These are phyloP conservation scores for Dicerorhinus sumatrensis DNA, from an alignment of 2,113 vertebrate genomes.

Conservation along the genomic window DNA sequence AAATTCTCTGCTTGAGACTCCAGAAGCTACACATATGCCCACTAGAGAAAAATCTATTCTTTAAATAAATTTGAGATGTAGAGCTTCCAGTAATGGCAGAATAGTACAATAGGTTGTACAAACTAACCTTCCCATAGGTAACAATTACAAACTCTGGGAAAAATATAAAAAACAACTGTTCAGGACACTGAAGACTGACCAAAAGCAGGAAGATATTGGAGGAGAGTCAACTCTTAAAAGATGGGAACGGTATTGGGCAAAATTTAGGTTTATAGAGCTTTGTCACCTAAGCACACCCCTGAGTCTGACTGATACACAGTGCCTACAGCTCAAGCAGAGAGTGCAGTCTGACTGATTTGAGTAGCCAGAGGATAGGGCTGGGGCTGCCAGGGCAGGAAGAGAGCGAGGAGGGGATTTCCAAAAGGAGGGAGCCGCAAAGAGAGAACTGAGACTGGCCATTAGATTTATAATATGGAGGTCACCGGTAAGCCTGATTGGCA, in stretches of 20 bases:
- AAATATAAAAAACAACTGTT: background rate
- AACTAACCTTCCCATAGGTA: background rate
- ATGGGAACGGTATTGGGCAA: background rate
- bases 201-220: background rate
- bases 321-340: background rate
- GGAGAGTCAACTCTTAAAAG: background rate
- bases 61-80: conserved; percentile 21
- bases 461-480: background rate
- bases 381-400: background rate
- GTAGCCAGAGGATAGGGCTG: background rate
- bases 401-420: background rate
- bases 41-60: conserved; percentile 41
- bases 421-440: background rate
- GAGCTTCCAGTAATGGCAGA: background rate
- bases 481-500: background rate
- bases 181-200: background rate
- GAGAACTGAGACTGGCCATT: background rate
- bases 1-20: conserved; percentile 9
- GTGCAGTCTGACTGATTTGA: background rate
- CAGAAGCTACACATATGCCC: background rate
- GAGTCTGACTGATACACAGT: background rate
- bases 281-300: background rate
- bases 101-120: background rate
- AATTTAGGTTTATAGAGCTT: background rate
- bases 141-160: background rate